Base-by-base conservation (phyloP, 2,888 invertebrate species). In the Melanchra persicariae region DNA sequence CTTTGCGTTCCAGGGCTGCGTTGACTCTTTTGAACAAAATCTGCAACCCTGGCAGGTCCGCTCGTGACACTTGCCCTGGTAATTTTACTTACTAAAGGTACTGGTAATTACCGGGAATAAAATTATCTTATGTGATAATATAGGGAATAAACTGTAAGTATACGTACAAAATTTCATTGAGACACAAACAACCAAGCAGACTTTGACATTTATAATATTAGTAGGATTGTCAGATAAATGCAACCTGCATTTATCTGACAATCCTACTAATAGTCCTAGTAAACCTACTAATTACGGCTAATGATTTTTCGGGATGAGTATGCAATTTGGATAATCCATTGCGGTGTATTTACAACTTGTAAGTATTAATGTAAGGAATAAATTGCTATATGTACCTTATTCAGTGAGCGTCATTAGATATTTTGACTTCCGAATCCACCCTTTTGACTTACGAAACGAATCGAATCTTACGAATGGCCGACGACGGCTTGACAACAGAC, bases 281-380 rank as follows among this genome's bases (percentile, higher is more conserved):
- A n/a, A n/a, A n/a, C n/a, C n/a, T 43, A 22, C 37, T 47, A 61
- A 62, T 70, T 70, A 62, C 9, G 12, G 40, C n/a, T 40, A 70
- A 62, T 70, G 22, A 54, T 70, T 62, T 49, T 70, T 59, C 34
- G 30, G 57, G 37, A 70, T 43, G 24, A 49, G 22, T 40, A 43
- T 34, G 34, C 52, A 54, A 54, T 49, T 70, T 70, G 37, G 45
- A 47, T 65, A 68, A 57, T 45, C 22, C 26, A 45, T 55, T 60
- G 19, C 43, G 8, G n/a, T 54, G 43, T 43, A 49, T 60, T 74
- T 24, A 34, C 17, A 43, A 45, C 19, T 45, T 19, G 19, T 19
- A 7, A 22, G 24, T 60, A 49, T 2, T 55, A 34, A 26, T n/a
- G 34, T 22, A 26, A n/a, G 24, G 1, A 49, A 19, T 43, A 34